Evolutionary conservation across 2,797 vertebrate genomes (phyloP).

Genomic region (Liasis olivaceus): DNA sequence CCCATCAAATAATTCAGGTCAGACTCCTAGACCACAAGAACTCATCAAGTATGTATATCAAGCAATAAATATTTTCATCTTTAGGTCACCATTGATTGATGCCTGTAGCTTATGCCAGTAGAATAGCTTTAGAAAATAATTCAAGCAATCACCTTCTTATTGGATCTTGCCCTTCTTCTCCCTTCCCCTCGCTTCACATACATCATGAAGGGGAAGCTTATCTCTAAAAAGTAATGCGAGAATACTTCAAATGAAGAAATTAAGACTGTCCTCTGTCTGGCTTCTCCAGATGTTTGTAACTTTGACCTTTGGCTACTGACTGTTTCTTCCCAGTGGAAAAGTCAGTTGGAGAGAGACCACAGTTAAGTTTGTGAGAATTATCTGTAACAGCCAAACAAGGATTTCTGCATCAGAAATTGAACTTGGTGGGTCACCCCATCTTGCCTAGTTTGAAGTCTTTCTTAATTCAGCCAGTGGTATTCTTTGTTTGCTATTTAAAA

Average conservation of each 20-base stretch:
- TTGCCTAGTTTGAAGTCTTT: neutral
- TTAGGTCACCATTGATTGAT: neutral
- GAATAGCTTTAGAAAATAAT: neutral
- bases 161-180: too few relatives aligned
- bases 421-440: neutral
- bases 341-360: neutral
- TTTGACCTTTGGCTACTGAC: neutral
- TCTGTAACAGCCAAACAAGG: neutral
- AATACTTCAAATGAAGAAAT: neutral
- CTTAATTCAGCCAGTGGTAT: neutral
- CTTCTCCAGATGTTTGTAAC: neutral
- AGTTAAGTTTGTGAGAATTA: neutral
- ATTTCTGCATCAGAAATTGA: neutral
- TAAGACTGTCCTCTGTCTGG: neutral
- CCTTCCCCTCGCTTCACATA: neutral
- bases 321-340: neutral
- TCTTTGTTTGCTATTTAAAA: neutral
- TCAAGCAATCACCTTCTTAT: neutral
- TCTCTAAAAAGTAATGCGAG: neutral
- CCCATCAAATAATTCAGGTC: neutral
- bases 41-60: neutral
- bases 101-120: neutral
- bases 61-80: neutral
- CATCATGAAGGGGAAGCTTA: neutral
- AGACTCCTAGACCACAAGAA: neutral